Conservation (phyloP, 1,140 invertebrate species). For the Centruroides vittatus region DNA sequence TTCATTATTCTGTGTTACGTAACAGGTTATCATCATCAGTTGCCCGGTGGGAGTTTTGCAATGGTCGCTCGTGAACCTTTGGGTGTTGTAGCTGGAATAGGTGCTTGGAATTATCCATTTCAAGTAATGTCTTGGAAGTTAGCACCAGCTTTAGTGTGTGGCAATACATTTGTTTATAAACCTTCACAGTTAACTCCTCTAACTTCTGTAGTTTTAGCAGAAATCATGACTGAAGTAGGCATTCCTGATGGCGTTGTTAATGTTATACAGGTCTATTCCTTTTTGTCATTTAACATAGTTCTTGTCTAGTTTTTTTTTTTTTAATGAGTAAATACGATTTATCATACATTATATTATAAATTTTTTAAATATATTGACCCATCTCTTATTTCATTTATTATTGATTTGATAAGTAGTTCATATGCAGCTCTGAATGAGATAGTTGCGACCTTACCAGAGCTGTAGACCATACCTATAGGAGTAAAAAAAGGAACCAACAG, state of each 20-base stretch:
- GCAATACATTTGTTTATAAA: constrained; percentile 44
- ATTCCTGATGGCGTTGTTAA: constrained; percentile 44
- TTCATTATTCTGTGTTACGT: no score
- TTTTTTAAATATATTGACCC: no score
- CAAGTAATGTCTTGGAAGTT: constrained; percentile 45
- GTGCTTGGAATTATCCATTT: constrained; percentile 45
- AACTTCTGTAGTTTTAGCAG: constrained; percentile 37
- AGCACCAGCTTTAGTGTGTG: constrained; percentile 40
- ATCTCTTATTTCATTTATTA: no score
- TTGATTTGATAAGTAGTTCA: no score
- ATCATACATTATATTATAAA: no score
- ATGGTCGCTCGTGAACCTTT: constrained; percentile 37
- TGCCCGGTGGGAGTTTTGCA: constrained; percentile 22
- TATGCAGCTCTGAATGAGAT: no score
- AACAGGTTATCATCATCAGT: constrained; percentile 9
- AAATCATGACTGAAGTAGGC: constrained; percentile 37
- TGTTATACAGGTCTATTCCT: constrained; percentile 54
- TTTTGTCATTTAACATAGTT: no score
- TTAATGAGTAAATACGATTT: no score
- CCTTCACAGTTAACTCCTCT: constrained; percentile 45
- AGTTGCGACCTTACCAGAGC: no score
- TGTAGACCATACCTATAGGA: no score
- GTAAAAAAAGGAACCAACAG: no score
- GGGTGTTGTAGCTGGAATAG: constrained; percentile 42
- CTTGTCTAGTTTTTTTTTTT: no score